phyloP scores from a whole-genome alignment of 2,797 vertebrate genomes.

The Siniperca obscura region DNA sequence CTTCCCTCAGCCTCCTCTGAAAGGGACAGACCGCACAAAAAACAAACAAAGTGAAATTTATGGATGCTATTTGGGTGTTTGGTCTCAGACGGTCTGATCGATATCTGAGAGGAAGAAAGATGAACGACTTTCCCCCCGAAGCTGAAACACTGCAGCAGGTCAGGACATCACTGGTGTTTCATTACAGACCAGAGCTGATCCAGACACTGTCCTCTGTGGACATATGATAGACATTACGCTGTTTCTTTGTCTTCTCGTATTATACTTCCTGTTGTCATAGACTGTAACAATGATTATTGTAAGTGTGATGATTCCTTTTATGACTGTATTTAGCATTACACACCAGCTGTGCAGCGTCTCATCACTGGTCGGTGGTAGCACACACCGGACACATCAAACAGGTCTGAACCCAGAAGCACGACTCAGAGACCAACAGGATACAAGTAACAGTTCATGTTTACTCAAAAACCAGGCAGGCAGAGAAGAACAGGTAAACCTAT shows the following conservation, averaged over 20 bases:
- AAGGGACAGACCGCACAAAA: not conserved
- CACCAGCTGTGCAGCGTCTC: too few relatives aligned
- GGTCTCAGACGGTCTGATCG: conserved; percentile 18
- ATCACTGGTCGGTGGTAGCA: too few relatives aligned
- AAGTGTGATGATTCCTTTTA: too few relatives aligned
- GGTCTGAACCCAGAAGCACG: too few relatives aligned
- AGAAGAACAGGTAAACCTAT: too few relatives aligned
- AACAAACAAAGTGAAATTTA: conserved; percentile 14
- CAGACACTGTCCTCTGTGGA: conserved; percentile 3
- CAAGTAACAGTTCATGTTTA: too few relatives aligned
- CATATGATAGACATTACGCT: too few relatives aligned
- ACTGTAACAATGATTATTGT: not conserved
- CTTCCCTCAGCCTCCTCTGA: conserved; percentile 42
- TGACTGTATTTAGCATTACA: too few relatives aligned
- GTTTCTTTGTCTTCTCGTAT: not conserved
- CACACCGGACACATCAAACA: too few relatives aligned
- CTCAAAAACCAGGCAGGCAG: too few relatives aligned
- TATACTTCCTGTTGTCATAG: not conserved
- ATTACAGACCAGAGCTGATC: conserved; percentile 19
- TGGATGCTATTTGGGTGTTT: not conserved
- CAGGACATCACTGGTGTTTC: conserved; percentile 3
- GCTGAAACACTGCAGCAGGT: conserved; percentile 12
- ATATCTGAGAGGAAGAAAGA: conserved; percentile 22
- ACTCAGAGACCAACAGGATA: too few relatives aligned
- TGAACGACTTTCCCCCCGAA: not conserved